Conservation (phyloP, 2,888 invertebrate genomes). For the Psylliodes chrysocephalus region DNA sequence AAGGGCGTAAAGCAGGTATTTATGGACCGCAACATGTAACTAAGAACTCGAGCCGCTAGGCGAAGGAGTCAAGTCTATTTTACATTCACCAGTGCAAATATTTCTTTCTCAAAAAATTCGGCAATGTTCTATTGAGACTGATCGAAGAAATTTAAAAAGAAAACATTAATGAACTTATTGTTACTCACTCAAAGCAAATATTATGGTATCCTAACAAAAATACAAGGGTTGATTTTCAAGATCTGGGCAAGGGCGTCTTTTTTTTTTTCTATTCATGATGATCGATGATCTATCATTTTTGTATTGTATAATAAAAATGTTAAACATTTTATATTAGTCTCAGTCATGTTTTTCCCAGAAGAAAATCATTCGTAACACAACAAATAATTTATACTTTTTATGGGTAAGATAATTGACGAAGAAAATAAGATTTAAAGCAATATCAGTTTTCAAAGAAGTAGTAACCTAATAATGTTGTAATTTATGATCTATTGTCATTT, state of each 20-base stretch:
- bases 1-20: too few species aligned
- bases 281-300: slow-evolving; percentile 15
- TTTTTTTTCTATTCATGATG: neutral
- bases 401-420: too few species aligned
- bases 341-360: too few species aligned
- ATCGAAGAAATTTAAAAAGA: slow-evolving; percentile 9
- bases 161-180: slow-evolving; percentile 35
- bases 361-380: too few species aligned
- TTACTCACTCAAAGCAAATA: slow-evolving; percentile 30
- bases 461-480: too few species aligned
- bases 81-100: neutral
- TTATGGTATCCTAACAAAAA: slow-evolving; percentile 17
- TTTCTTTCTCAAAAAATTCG: neutral
- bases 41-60: too few species aligned
- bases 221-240: slow-evolving; percentile 24
- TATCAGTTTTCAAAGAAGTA: too few species aligned
- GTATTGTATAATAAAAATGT: neutral
- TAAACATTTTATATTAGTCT: neutral
- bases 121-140: slow-evolving; percentile 1
- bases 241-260: neutral
- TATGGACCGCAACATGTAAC: too few species aligned
- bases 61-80: too few species aligned
- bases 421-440: too few species aligned
- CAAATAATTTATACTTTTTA: too few species aligned
- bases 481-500: too few species aligned